A percentile compares a stretch with the other conserved stretches of the same genome.
phyloP scores from a whole-genome alignment of 30 jellyfish, hydroid and myxozoan species.

The Chironex yamaguchii region DNA sequence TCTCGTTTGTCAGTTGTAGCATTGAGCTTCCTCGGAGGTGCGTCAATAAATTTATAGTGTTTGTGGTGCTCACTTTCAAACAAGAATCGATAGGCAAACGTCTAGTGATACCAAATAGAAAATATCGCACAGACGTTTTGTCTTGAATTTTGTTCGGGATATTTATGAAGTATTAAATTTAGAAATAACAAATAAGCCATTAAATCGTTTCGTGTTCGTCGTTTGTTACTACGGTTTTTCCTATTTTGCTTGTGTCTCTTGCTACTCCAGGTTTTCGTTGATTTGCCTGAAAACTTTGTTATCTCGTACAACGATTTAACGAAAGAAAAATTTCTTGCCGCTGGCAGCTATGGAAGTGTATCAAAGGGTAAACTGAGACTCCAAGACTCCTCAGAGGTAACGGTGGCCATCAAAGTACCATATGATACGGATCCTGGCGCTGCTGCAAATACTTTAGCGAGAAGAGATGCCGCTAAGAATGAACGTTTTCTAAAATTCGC shows the following conservation, averaged over 20 bases:
- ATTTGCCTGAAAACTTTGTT: conserved; percentile 69
- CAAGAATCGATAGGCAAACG: no score
- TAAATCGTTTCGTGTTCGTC: background rate
- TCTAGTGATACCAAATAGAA: no score
- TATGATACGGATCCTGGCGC: conserved; percentile 70
- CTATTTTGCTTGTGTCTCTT: no score
- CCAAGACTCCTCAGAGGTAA: background rate
- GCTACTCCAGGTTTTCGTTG: conserved; percentile 62
- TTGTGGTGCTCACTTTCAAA: no score
- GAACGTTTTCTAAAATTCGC: conserved; percentile 51
- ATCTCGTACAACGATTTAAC: conserved; percentile 47
- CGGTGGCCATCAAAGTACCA: conserved; percentile 78
- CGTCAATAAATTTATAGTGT: no score
- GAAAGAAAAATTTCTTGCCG: conserved; percentile 77
- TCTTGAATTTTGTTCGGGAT: no score
- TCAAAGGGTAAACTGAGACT: conserved; percentile 62
- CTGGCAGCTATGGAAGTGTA: conserved; percentile 94
- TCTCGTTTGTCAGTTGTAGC: no score
- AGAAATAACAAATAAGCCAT: no score
- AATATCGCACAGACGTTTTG: no score
- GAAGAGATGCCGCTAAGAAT: conserved; percentile 62
- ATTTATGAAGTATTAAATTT: no score
- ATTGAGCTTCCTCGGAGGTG: no score
- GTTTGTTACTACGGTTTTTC: background rate
- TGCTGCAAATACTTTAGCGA: conserved; percentile 35